Evolutionary conservation across 2,113 vertebrate genomes (phyloP).

Genomic region (Myxocyprinus asiaticus): DNA sequence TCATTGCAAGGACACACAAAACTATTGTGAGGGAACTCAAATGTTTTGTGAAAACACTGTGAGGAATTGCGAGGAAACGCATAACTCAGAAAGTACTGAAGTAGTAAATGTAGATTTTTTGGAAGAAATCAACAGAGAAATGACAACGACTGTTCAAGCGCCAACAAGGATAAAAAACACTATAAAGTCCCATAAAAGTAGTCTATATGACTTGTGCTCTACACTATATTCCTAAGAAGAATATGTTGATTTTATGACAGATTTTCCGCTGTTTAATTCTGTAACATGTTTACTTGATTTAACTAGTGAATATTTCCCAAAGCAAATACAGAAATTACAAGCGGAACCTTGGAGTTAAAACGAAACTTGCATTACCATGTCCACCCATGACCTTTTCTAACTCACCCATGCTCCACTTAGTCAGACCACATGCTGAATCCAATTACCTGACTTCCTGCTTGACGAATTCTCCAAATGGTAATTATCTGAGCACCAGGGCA

Average conservation of each 20-base stretch:
- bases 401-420: background rate
- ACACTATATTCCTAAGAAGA: too few species aligned
- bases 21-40: too few species aligned
- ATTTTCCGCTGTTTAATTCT: background rate
- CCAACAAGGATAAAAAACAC: too few species aligned
- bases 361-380: background rate
- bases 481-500: background rate
- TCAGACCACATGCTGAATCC: constrained; percentile 1
- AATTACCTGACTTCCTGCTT: background rate
- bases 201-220: too few species aligned
- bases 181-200: too few species aligned
- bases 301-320: background rate
- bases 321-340: background rate
- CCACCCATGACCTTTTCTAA: background rate
- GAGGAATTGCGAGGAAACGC: too few species aligned
- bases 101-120: too few species aligned
- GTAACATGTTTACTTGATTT: background rate
- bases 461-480: background rate
- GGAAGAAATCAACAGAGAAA: too few species aligned
- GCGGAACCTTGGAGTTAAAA: background rate
- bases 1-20: too few species aligned
- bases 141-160: too few species aligned
- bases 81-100: too few species aligned
- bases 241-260: background rate
- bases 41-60: too few species aligned